Base-by-base conservation (phyloP, 2,113 vertebrate species). In the Entelurus aequoreus region DNA sequence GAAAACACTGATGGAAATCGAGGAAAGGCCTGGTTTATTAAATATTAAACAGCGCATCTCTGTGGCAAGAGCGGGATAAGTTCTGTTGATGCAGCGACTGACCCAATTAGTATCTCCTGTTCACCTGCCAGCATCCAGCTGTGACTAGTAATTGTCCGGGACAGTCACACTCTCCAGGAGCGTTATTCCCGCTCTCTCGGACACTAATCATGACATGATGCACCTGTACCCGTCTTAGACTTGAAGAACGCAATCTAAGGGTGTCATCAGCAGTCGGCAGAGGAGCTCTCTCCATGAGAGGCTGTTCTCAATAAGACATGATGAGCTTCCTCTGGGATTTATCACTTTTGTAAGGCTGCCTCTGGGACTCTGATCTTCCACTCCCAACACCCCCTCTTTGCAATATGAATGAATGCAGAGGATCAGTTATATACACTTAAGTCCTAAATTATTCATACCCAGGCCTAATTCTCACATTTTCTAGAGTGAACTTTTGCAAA, bases 31-130 rank as follows among this genome's bases (percentile, higher is more conserved):
- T 79, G 66, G 56, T 69, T 76, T 76, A 88, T 90, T 67, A 88
- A 92, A 88, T 88, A 90, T 91, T 89, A 85, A 91, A 71, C 69
- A 74, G 61, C 53, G 28, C 48, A 60, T 86, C 74, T 74, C 79
- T 16, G 50, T n/a, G 48, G 74, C 71, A 83, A 74, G 59, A 49
- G 38, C 54, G 54, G 62, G 80, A 52, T 71, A 63, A 65, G 76
- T 59, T 72, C 73, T 49, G 76, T 76, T 58, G 73, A 79, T 85
- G 70, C 71, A 60, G 72, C 80, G 85, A 85, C 82, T 78, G 66
- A 78, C 72, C 80, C 78, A 87, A 87, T 90, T 88, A 89, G 63
- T 74, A 75, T 89, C 81, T 75, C 75, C 63, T 63, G 71, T 64
- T 85, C 83, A 84, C 76, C 83, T 84, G 83, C 81, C 70, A 77